These are phyloP conservation scores for Nothocercus nigrocapillus DNA, from an alignment of 2,113 vertebrate genomes.

Conservation along the genomic window DNA sequence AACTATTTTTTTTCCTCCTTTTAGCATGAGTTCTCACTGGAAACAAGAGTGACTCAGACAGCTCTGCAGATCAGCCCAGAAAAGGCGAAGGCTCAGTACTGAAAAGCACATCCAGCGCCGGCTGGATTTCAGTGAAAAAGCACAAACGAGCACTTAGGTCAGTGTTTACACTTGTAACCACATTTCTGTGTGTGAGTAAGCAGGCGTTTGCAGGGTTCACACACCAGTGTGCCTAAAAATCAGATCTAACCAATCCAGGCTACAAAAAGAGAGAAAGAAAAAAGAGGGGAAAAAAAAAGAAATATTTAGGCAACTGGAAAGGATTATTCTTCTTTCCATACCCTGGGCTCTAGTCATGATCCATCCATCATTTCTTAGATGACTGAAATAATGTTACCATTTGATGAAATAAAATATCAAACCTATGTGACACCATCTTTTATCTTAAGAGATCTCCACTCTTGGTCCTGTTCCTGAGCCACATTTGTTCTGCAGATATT, in stretches of 20 bases:
- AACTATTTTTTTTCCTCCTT: neutral
- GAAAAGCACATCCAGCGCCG: neutral
- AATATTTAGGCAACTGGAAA: constrained; percentile 69
- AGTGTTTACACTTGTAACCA: neutral
- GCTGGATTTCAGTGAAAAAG: neutral
- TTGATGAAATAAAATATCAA: constrained; percentile 55
- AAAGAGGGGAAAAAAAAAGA: neutral
- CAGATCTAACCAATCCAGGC: neutral
- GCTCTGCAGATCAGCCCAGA: neutral
- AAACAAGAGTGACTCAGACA: neutral
- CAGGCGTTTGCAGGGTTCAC: neutral
- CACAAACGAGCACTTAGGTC: neutral
- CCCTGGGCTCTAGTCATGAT: constrained; percentile 41
- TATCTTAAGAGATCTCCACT: constrained; percentile 1
- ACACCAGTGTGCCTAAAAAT: neutral
- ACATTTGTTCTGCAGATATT: constrained; percentile 73
- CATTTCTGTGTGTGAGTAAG: neutral
- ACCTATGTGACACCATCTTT: constrained; percentile 65
- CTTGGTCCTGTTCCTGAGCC: constrained; percentile 43
- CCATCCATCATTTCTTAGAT: constrained; percentile 50
- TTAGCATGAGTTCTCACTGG: neutral
- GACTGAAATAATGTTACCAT: constrained; percentile 17
- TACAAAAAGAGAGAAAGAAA: neutral
- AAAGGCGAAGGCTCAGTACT: neutral
- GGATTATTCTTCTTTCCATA: constrained; percentile 46